Conservation (phyloP, 2,797 vertebrate genomes). For the Myotis vivesi region DNA sequence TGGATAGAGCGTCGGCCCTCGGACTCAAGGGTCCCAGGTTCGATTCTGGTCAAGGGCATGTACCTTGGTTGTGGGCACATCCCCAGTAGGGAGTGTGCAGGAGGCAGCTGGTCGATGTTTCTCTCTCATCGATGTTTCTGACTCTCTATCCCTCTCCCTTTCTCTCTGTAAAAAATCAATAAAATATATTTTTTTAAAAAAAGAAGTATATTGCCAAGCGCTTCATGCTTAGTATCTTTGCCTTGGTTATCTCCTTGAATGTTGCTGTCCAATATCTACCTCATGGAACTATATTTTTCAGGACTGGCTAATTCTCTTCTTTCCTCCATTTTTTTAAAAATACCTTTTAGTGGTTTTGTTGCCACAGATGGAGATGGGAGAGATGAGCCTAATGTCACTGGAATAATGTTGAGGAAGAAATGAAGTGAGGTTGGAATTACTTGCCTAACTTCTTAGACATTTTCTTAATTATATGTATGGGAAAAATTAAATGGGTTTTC, state of each 20-base stretch:
- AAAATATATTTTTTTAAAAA: too few species aligned
- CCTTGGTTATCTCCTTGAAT: not conserved
- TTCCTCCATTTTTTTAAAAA: not conserved
- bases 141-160: too few species aligned
- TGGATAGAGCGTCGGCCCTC: too few species aligned
- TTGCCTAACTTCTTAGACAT: not conserved
- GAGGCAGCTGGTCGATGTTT: too few species aligned
- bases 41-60: too few species aligned
- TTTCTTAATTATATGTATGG: not conserved
- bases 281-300: not conserved
- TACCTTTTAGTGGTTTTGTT: not conserved
- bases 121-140: too few species aligned
- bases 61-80: too few species aligned
- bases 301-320: not conserved
- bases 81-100: too few species aligned
- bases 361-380: not conserved
- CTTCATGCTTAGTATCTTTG: not conserved
- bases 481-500: not conserved
- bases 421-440: conserved; percentile 1
- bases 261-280: not conserved
- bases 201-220: too few species aligned
- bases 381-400: not conserved
- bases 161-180: too few species aligned
- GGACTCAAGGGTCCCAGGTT: too few species aligned
- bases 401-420: not conserved